Conservation (phyloP, 2,113 vertebrate species). For the Chlamydotis undulata region DNA sequence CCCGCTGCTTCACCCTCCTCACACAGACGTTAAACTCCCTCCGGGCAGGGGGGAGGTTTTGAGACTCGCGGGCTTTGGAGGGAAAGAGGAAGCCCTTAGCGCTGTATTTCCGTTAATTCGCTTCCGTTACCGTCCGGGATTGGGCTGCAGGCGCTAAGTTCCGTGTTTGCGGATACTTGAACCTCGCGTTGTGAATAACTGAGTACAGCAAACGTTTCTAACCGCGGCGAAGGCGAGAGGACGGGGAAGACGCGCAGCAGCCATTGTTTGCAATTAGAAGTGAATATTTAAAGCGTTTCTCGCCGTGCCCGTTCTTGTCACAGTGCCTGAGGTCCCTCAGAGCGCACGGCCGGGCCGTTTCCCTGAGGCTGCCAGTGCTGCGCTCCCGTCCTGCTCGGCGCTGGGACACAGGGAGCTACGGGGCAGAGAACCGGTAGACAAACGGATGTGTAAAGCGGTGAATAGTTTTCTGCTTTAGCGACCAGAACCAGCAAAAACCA, state of each 20-base stretch:
- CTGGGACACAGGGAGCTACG: not conserved
- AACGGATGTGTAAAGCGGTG: not conserved
- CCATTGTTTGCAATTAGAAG: no score
- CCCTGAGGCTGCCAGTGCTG: not conserved
- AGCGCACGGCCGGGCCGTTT: accelerated
- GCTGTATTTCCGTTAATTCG: accelerated
- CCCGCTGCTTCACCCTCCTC: no score
- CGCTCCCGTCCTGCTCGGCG: not conserved
- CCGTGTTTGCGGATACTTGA: not conserved
- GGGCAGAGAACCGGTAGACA: not conserved
- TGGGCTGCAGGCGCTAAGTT: no score
- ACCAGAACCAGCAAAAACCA: not conserved
- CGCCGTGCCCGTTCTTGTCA: not conserved
- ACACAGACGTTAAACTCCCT: accelerated
- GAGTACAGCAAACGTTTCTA: accelerated
- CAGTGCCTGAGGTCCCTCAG: no score
- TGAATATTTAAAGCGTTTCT: not conserved
- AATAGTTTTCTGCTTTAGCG: not conserved
- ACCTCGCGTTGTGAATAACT: not conserved
- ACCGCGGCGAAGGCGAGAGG: accelerated
- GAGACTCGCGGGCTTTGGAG: no score
- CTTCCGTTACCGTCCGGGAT: no score
- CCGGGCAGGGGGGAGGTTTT: no score
- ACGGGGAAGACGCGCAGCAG: not conserved
- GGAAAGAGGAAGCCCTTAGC: accelerated